Evolutionary conservation across 2,797 vertebrate species (phyloP), one percentile per base, ranked within the genome.

Genomic region (Clarias fuscus): DNA sequence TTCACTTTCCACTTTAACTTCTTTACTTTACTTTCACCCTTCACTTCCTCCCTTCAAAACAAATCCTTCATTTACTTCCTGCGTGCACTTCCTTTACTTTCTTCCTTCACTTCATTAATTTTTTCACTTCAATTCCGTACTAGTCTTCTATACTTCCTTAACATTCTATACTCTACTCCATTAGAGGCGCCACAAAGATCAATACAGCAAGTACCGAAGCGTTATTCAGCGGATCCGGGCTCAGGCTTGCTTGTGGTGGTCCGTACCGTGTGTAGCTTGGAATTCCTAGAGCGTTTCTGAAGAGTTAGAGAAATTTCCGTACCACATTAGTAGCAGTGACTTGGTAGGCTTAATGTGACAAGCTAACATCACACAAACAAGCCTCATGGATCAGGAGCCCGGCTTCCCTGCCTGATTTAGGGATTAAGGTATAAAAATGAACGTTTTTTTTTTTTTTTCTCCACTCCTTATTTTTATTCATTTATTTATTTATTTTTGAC

Each of bases 281-380:
- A 93, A 93, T 93, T 94, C 93, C 89, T 85, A 87, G 71, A 59
- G 75, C 30, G 93, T 94, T 93, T 92, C 89, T 91, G 91, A 91
- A 91, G 91, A 93, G 91, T 91, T 91, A 89, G 92, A 92, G 90
- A 90, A 88, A 88, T 92, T 91, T 93, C 90, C 87, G 84, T 83
- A 89, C 90, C 78, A 80, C 88, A 93, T 92, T 92, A 94, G 93
- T 93, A 93, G 93, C 92, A 87, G 89, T 86, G 89, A 92, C 91
- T 90, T 89, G 89, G 87, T 88, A 86, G 90, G 77, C 88, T 92
- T 92, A 92, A 92, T 89, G 83, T 90, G 91, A 93, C 92, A 90
- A 88, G 78, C 84, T 83, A 86, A 48, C 37, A 43, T 91, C 89
- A 92, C 88, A 84, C 88, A 67, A 68, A 86, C 82, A 80, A 58